phyloP scores from a whole-genome alignment of 2,797 vertebrate genomes.

The Bradypus variegatus region DNA sequence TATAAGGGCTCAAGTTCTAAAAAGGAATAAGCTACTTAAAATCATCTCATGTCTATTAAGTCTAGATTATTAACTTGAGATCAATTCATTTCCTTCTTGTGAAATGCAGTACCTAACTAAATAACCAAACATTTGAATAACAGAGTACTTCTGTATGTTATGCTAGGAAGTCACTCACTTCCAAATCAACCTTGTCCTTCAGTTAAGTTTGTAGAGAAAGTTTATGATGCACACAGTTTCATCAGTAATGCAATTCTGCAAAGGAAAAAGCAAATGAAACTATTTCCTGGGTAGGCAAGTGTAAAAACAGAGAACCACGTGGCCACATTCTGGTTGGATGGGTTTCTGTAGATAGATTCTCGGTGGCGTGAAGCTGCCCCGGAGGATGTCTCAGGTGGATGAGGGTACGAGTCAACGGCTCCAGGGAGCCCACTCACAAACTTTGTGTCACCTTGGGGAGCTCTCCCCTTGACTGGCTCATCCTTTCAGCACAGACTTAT shows the following conservation, averaged over 20 bases:
- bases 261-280: neutral
- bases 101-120: neutral
- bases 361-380: neutral
- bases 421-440: neutral
- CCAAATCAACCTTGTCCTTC: neutral
- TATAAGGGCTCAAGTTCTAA: too few relatives aligned
- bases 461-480: neutral
- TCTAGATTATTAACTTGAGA: neutral
- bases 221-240: neutral
- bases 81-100: too few relatives aligned
- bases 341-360: slow-evolving; percentile 34
- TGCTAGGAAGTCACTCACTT: rapidly evolving
- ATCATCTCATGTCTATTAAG: too few relatives aligned
- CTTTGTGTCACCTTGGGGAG: neutral
- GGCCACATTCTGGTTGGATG: neutral
- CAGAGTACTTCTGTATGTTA: rapidly evolving
- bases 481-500: neutral
- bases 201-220: neutral
- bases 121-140: rapidly evolving
- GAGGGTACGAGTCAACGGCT: neutral
- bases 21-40: neutral
- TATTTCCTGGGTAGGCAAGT: neutral
- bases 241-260: neutral
- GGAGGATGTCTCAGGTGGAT: slow-evolving; percentile 8
- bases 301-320: neutral